These are phyloP conservation scores for Papilio helenus DNA, from an alignment of 1,140 invertebrate genomes.

Conservation along the genomic window DNA sequence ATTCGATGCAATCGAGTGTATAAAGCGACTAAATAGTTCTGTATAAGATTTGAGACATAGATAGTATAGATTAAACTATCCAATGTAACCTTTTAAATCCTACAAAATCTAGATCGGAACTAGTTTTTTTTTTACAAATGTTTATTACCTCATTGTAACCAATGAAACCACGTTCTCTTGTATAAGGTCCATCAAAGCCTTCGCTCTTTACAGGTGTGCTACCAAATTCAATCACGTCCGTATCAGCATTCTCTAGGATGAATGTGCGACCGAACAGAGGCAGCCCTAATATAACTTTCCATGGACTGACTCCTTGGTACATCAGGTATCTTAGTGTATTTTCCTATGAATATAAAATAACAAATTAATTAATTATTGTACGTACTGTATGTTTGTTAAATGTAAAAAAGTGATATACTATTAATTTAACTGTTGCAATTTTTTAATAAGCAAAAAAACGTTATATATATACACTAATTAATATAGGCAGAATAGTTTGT, in stretches of 20 bases:
- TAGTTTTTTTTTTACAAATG: not conserved
- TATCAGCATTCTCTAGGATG: constrained; percentile 29
- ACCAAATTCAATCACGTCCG: constrained; percentile 55
- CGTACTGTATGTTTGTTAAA: not conserved
- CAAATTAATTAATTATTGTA: not conserved
- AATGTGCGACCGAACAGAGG: constrained; percentile 34
- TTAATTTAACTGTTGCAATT: too few relatives aligned
- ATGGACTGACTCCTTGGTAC: constrained; percentile 63
- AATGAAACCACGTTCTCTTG: constrained; percentile 91
- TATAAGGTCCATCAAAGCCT: constrained; percentile 90
- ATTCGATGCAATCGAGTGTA: too few relatives aligned
- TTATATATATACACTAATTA: too few relatives aligned
- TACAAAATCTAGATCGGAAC: not conserved
- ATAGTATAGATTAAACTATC: not conserved
- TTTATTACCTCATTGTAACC: constrained; percentile 92
- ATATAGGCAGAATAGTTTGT: too few relatives aligned
- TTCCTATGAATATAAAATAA: constrained; percentile 34
- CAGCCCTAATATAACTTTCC: constrained; percentile 32
- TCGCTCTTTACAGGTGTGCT: constrained; percentile 76
- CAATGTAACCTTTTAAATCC: not conserved
- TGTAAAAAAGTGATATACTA: too few relatives aligned
- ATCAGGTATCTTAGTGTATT: constrained; percentile 60
- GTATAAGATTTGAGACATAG: not conserved
- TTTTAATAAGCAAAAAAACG: too few relatives aligned
- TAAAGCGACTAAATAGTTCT: too few relatives aligned